Percentiles rank a stretch among this genome's conserved stretches.
Evolutionary conservation across 1,140 invertebrate species (phyloP).

Genomic region (Spodoptera litura): DNA sequence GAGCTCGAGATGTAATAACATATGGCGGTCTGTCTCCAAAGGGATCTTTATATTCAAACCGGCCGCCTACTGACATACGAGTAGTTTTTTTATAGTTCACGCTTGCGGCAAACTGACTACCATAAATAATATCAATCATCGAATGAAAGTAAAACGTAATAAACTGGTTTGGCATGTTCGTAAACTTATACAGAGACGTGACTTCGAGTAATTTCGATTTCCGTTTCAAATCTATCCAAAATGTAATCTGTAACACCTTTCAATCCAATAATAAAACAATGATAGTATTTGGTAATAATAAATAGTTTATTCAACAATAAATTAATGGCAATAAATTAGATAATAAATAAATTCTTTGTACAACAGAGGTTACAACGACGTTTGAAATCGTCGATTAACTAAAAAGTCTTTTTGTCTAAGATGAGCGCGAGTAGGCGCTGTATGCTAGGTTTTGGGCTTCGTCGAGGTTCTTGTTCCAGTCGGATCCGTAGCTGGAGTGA

Average conservation of each 20-base stretch:
- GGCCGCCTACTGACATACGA: not conserved
- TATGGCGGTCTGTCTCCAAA: not conserved
- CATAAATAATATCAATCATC: slow-evolving; percentile 41
- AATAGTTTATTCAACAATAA: slow-evolving; percentile 68
- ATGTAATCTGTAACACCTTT: slow-evolving; percentile 41
- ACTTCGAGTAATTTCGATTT: slow-evolving; percentile 53
- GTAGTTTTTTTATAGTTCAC: slow-evolving; percentile 5
- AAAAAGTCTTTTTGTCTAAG: slow-evolving; percentile 59
- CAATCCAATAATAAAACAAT: slow-evolving; percentile 25
- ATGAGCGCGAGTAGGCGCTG: slow-evolving; percentile 73
- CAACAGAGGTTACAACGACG: slow-evolving; percentile 63
- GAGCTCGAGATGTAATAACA: slow-evolving; percentile 5
- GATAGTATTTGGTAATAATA: slow-evolving; percentile 46
- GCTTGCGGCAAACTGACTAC: slow-evolving; percentile 23
- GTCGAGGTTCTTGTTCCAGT: slow-evolving; percentile 83
- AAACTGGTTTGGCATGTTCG: slow-evolving; percentile 26
- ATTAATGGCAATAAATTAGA: slow-evolving; percentile 79
- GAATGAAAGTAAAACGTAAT: slow-evolving; percentile 44
- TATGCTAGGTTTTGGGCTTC: slow-evolving; percentile 80
- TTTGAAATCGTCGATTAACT: slow-evolving; percentile 47
- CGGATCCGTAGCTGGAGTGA: slow-evolving; percentile 74
- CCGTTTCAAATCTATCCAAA: slow-evolving; percentile 40
- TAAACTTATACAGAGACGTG: slow-evolving; percentile 28
- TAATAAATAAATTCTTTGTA: slow-evolving; percentile 81
- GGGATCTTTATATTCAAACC: slow-evolving; percentile 1